phyloP scores from a whole-genome alignment of 2,113 vertebrate genomes.

The Fulica atra region DNA sequence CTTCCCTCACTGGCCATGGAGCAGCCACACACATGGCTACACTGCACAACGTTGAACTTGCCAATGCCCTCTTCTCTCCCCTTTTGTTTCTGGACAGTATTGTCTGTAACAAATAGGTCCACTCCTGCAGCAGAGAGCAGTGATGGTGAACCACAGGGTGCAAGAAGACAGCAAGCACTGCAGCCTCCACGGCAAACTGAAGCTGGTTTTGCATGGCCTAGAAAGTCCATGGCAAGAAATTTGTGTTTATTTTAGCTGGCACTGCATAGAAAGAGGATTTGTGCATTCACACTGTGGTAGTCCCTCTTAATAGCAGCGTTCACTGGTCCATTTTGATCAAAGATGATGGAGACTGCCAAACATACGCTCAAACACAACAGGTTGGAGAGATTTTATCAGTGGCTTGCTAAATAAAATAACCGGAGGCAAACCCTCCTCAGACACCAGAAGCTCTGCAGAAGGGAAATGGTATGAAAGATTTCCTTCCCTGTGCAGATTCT shows the following conservation, averaged over 20 bases:
- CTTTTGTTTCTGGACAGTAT: neutral
- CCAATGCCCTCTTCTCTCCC: neutral
- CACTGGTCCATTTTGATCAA: neutral
- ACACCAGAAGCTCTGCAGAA: neutral
- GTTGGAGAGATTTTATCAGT: neutral
- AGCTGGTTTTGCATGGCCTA: neutral
- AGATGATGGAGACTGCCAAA: neutral
- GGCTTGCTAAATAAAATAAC: neutral
- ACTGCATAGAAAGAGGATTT: neutral
- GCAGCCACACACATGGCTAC: neutral
- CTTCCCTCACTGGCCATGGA: neutral
- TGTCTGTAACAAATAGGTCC: neutral
- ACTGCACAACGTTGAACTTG: rapidly evolving
- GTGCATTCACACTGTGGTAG: neutral
- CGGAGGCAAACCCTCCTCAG: neutral
- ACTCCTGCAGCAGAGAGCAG: rapidly evolving
- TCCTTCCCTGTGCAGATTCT: neutral
- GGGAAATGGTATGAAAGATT: neutral
- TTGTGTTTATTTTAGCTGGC: neutral
- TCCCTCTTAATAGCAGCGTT: neutral
- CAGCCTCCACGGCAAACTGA: neutral
- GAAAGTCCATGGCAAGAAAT: neutral
- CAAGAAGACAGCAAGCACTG: neutral
- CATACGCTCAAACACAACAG: neutral
- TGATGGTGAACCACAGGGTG: too few species aligned